Evolutionary conservation across 2,888 invertebrate genomes (phyloP).

Genomic region (Drosophila melanosoma): DNA sequence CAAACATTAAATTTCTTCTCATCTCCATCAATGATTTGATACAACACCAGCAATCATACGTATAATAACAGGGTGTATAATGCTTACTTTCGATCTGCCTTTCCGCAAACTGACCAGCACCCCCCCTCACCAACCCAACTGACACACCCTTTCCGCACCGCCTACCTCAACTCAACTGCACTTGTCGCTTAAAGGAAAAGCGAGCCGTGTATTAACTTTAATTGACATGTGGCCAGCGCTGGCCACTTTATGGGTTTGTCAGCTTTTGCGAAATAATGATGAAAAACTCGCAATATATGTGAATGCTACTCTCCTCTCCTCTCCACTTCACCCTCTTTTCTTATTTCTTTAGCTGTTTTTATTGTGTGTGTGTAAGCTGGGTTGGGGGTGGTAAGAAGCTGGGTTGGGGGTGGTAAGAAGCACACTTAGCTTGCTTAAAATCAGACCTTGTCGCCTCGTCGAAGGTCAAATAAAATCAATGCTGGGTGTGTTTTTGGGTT

Average conservation of each 20-base stretch:
- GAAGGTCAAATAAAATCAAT: conserved; percentile 80
- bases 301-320: conserved; percentile 20
- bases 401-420: neutral
- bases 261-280: conserved; percentile 56
- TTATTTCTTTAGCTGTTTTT: neutral
- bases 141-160: neutral
- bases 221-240: conserved; percentile 70
- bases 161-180: conserved; percentile 28
- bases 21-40: neutral
- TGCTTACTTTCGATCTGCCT: neutral
- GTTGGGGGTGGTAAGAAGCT: too few species aligned
- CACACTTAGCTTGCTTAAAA: conserved; percentile 20
- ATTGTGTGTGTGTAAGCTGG: neutral
- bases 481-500: conserved; percentile 12
- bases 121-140: too few species aligned
- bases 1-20: too few species aligned
- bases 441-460: conserved; percentile 62
- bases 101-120: neutral
- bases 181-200: conserved; percentile 51
- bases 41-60: neutral
- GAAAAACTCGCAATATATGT: conserved; percentile 53
- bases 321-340: neutral
- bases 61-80: neutral
- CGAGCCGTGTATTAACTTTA: conserved; percentile 67
- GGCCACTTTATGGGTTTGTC: conserved; percentile 52